Evolutionary conservation across 1,140 invertebrate species (phyloP).

Genomic region (Trichonephila inaurata): DNA sequence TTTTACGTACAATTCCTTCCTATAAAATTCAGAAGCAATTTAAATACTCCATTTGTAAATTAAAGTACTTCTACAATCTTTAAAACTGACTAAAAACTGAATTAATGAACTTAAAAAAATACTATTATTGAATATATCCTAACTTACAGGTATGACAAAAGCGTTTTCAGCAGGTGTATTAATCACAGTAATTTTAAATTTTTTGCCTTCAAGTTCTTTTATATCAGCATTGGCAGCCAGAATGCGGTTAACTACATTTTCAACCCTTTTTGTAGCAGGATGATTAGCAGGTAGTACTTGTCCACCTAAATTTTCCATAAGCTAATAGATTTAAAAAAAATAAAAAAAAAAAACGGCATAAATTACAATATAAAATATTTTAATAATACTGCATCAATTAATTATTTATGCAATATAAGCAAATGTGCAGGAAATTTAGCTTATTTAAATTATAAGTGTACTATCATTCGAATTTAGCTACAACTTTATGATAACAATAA

Average conservation of each 20-base stretch:
- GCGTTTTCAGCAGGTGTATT: constrained; percentile 82
- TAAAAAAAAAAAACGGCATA: constrained; percentile 46
- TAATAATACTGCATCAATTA: too few species aligned
- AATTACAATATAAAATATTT: not conserved
- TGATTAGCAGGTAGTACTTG: constrained; percentile 80
- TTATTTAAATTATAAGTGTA: too few species aligned
- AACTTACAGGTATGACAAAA: constrained; percentile 83
- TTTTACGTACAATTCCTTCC: too few species aligned
- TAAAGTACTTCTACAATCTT: too few species aligned
- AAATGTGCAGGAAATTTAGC: too few species aligned
- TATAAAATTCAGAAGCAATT: too few species aligned
- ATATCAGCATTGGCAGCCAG: constrained; percentile 82
- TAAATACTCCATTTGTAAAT: too few species aligned
- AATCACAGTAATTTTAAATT: constrained; percentile 83
- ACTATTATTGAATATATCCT: not conserved
- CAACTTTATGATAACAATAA: too few species aligned
- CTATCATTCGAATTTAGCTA: too few species aligned
- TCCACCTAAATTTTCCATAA: constrained; percentile 79
- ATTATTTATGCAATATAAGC: too few species aligned
- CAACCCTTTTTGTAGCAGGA: constrained; percentile 80
- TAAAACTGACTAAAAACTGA: too few species aligned
- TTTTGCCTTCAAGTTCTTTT: constrained; percentile 80
- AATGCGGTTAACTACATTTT: constrained; percentile 80
- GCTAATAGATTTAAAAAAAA: constrained; percentile 77
- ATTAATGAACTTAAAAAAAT: too few species aligned